Evolutionary conservation across 2,888 invertebrate species (phyloP), one percentile per base, ranked within the genome.

Genomic region (Brenthis daphne): DNA sequence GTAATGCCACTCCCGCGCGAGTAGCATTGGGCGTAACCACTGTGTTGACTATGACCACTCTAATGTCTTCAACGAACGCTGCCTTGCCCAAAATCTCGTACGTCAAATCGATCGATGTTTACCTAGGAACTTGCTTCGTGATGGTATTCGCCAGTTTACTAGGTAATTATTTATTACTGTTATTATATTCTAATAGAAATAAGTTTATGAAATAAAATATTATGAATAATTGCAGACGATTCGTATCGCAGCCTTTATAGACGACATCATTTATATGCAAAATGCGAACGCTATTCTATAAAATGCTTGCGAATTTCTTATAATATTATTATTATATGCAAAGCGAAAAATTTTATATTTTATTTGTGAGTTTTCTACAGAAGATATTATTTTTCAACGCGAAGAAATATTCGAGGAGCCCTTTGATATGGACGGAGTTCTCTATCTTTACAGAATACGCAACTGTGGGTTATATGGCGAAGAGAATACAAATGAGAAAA

Each of bases 61-160:
- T 98, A 81, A 98, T 98, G 98, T 98, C 98, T 81, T 98, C 98
- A 82, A 98, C 98, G 80, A 98, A 98, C 89, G 98, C 98, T 79
- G 98, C 98, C 81, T 95, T 99, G 90, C 99, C 99, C 80, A 98
- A 99, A 94, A 98, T 99, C 86, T 98, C 98, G 77, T 99, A 99
- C 94, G 98, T 99, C 91, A 99, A 99, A 92, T 98, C 98, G 81
- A 99, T 99, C 90, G 99, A 99, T 93, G 98, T 99, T 82, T 99
- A 98, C 93, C 94, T 98, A 93, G 98, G 98, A 84, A 98, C 98
- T 84, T 98, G 98, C 94, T 99, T 99, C 97, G 98, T 99, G 88
- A 99, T 99, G 98, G 99, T 99, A 87, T 99, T 99, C 94, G 98
- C 98, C 82, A 98, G 98, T 90, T 94, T 99, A 86, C 94, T 99